These are phyloP conservation scores for Sebastes glaucus DNA, from an alignment of 2,797 vertebrate species.

Conservation along the genomic window DNA sequence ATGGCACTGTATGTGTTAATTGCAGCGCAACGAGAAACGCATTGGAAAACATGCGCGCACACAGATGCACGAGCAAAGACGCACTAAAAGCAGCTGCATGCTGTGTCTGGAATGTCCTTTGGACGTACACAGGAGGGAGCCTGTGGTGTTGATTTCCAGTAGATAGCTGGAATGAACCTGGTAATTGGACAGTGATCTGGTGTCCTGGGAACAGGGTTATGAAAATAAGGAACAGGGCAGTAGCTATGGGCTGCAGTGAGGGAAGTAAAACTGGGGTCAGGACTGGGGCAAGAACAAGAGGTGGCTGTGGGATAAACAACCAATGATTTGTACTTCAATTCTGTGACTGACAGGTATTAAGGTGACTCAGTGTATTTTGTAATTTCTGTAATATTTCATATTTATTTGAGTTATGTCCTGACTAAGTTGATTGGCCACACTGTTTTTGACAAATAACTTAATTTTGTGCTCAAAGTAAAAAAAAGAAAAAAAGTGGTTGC, in stretches of 20 bases:
- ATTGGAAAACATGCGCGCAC: slow-evolving; percentile 19
- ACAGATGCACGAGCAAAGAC: slow-evolving; percentile 15
- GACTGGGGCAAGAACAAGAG: slow-evolving; percentile 16
- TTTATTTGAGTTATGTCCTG: no score
- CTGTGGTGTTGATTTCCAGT: slow-evolving; percentile 71
- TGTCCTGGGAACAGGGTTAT: slow-evolving; percentile 63
- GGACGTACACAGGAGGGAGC: slow-evolving; percentile 38
- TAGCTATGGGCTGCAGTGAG: slow-evolving; percentile 3
- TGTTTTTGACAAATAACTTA: no score
- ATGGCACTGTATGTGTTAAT: slow-evolving; percentile 60
- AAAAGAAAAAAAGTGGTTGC: no score
- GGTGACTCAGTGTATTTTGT: background rate
- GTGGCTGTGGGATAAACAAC: background rate
- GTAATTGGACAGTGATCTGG: slow-evolving; percentile 70
- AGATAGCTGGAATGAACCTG: slow-evolving; percentile 57
- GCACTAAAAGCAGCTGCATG: slow-evolving; percentile 63
- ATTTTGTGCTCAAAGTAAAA: no score
- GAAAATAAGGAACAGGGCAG: slow-evolving; percentile 51
- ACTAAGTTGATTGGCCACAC: no score
- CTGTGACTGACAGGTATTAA: background rate
- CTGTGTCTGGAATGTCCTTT: slow-evolving; percentile 60
- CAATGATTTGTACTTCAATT: background rate
- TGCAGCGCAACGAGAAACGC: slow-evolving; percentile 41
- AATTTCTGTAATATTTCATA: no score
- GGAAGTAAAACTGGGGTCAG: background rate